Evolutionary conservation across 2,888 invertebrate genomes (phyloP).

Genomic region (Melinaea menophilus): DNA sequence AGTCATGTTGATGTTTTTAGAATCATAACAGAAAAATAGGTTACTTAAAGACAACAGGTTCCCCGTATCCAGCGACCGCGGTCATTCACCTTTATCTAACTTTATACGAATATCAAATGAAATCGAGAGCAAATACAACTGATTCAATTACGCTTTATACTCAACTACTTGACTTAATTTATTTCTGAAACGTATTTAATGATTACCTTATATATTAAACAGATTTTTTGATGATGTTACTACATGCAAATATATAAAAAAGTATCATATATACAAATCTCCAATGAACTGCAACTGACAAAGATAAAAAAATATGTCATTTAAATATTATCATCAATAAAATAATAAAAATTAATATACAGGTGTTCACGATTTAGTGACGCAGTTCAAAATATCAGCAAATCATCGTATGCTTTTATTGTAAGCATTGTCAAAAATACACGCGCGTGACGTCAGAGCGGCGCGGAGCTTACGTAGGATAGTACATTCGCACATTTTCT

Average conservation of each 20-base stretch:
- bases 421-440: slow-evolving; percentile 31
- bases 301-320: too few relatives aligned
- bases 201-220: too few relatives aligned
- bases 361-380: slow-evolving; percentile 6
- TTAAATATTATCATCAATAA: too few relatives aligned
- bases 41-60: neutral
- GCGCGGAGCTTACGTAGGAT: neutral
- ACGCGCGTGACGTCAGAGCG: slow-evolving; percentile 22
- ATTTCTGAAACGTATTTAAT: too few relatives aligned
- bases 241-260: too few relatives aligned
- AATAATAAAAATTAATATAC: too few relatives aligned
- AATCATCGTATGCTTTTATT: slow-evolving; percentile 28
- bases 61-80: slow-evolving; percentile 3
- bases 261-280: too few relatives aligned
- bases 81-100: slow-evolving; percentile 26
- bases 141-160: slow-evolving; percentile 16
- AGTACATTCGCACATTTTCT: neutral
- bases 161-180: too few relatives aligned
- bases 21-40: too few relatives aligned
- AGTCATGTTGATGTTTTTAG: too few relatives aligned
- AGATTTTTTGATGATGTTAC: too few relatives aligned
- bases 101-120: slow-evolving; percentile 21
- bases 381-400: slow-evolving; percentile 24
- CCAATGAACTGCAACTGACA: too few relatives aligned
- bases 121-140: slow-evolving; percentile 20